These are phyloP conservation scores for Oryctes rhinoceros DNA, from an alignment of 1,140 invertebrate species.

Conservation along the genomic window DNA sequence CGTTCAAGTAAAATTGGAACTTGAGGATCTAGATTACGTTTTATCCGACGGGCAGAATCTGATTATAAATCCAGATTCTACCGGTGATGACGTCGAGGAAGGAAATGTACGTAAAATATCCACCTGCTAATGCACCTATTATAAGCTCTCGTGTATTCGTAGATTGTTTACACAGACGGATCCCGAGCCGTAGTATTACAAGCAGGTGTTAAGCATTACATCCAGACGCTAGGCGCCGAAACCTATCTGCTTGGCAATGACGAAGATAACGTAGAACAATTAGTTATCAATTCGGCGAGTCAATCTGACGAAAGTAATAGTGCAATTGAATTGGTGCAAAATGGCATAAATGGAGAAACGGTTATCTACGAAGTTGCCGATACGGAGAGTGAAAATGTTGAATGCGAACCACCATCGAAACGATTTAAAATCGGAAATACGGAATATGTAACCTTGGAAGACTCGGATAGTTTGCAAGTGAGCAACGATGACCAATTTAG, in stretches of 20 bases:
- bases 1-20: background rate
- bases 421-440: constrained; percentile 15
- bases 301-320: constrained; percentile 24
- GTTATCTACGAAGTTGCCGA: background rate
- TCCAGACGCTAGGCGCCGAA: background rate
- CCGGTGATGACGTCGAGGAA: background rate
- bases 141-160: background rate
- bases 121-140: background rate
- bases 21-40: background rate
- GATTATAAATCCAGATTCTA: background rate
- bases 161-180: constrained; percentile 15
- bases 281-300: background rate
- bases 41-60: constrained; percentile 8
- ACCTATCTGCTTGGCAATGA: background rate
- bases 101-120: background rate
- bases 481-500: background rate
- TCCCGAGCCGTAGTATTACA: background rate
- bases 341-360: background rate
- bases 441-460: background rate
- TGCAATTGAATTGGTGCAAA: background rate
- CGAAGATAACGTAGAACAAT: background rate
- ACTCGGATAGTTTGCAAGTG: background rate
- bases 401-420: background rate
- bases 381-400: background rate
- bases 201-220: constrained; percentile 11